These are phyloP conservation scores for Acromyrmex echinatior DNA, from an alignment of 1,140 invertebrate species.

Conservation along the genomic window DNA sequence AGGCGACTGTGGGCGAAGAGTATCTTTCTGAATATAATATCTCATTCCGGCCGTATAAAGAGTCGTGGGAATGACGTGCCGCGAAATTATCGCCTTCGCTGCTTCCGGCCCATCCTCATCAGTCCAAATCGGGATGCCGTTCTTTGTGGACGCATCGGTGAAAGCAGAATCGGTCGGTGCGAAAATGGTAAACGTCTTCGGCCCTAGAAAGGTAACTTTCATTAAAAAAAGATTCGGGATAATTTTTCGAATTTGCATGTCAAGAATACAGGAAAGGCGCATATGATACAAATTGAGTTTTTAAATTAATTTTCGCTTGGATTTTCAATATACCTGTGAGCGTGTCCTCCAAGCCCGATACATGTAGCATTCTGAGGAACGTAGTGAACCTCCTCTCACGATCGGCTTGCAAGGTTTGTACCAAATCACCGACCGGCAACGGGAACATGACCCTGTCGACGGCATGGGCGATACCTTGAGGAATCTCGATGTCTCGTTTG, in stretches of 20 bases:
- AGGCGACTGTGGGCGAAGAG: conserved; percentile 89
- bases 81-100: conserved; percentile 92
- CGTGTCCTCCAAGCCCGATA: conserved; percentile 91
- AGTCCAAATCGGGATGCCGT: conserved; percentile 86
- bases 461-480: conserved; percentile 94
- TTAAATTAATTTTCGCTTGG: background rate
- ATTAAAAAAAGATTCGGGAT: conserved; percentile 4
- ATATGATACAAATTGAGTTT: background rate
- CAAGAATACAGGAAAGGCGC: background rate
- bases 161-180: conserved; percentile 95
- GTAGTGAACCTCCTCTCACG: conserved; percentile 92
- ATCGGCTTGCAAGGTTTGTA: conserved; percentile 93
- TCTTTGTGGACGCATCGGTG: conserved; percentile 81
- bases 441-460: conserved; percentile 96
- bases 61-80: conserved; percentile 92
- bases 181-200: conserved; percentile 94
- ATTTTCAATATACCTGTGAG: conserved; percentile 88
- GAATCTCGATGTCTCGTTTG: conserved; percentile 93
- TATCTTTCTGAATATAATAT: conserved; percentile 94
- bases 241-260: background rate
- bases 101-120: conserved; percentile 87
- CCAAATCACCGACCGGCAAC: conserved; percentile 93
- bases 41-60: conserved; percentile 94
- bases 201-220: conserved; percentile 86
- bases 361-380: conserved; percentile 92